These are phyloP conservation scores for Iselma pallidipennis DNA, from an alignment of 2,888 invertebrate genomes.

Conservation along the genomic window DNA sequence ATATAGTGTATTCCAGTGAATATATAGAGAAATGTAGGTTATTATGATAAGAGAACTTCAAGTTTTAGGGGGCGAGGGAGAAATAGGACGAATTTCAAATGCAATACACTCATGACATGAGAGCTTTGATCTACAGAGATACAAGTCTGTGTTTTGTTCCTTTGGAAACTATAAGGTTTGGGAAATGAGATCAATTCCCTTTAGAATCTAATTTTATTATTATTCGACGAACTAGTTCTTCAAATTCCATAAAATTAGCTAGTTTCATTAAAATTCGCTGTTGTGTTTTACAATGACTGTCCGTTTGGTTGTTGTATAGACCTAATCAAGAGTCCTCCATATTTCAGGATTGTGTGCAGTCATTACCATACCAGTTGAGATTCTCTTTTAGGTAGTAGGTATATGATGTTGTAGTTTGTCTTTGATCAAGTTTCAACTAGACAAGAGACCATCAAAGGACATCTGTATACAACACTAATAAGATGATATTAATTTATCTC, in stretches of 20 bases:
- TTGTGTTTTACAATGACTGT: too few relatives aligned
- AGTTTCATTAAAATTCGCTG: too few relatives aligned
- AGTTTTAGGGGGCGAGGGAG: too few relatives aligned
- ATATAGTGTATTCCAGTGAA: background rate
- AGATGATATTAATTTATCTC: background rate
- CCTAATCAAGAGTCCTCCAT: conserved; percentile 10
- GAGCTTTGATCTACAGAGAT: conserved; percentile 25
- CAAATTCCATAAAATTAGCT: too few relatives aligned
- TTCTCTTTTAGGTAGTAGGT: background rate
- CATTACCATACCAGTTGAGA: conserved; percentile 9
- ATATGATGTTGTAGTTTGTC: background rate
- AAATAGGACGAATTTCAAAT: conserved; percentile 9
- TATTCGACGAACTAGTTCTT: too few relatives aligned
- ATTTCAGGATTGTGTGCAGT: conserved; percentile 9
- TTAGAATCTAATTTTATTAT: too few relatives aligned
- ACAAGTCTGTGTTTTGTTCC: background rate
- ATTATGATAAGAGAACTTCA: conserved; percentile 15
- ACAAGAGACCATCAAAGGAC: background rate
- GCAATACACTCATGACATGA: conserved; percentile 7
- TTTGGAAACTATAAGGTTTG: too few relatives aligned
- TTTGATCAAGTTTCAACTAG: background rate
- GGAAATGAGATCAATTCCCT: too few relatives aligned
- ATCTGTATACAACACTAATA: background rate
- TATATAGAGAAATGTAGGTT: conserved; percentile 12
- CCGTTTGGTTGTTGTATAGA: too few relatives aligned